phyloP scores from a whole-genome alignment of 2,888 invertebrate species.

The Oscheius sp. region DNA sequence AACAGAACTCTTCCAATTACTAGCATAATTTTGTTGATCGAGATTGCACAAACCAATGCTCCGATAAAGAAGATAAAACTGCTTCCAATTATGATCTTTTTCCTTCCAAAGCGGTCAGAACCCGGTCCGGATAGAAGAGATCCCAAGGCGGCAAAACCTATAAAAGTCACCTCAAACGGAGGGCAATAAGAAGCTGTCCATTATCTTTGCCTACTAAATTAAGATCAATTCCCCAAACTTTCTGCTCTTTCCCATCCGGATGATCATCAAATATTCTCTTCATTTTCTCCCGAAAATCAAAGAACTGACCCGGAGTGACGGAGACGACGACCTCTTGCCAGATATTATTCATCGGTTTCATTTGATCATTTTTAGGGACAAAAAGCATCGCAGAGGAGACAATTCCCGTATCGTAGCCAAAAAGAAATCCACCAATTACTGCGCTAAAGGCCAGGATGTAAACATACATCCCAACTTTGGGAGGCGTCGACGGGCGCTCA shows the following conservation, averaged over 20 bases:
- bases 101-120: conserved; percentile 76
- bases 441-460: conserved; percentile 40
- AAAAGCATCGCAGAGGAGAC: conserved; percentile 75
- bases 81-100: conserved; percentile 75
- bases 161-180: not conserved
- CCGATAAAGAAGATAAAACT: conserved; percentile 76
- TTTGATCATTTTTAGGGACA: conserved; percentile 41
- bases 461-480: conserved; percentile 35
- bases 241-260: too few relatives aligned
- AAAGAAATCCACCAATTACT: conserved; percentile 42
- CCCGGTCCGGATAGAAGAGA: conserved; percentile 73
- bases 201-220: too few relatives aligned
- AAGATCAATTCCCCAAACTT: too few relatives aligned
- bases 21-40: conserved; percentile 46
- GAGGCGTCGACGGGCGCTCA: conserved; percentile 19
- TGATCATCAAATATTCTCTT: not conserved
- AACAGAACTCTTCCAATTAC: conserved; percentile 49
- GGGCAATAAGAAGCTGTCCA: too few relatives aligned
- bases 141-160: conserved; percentile 53
- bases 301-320: conserved; percentile 48
- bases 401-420: conserved; percentile 77
- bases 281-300: not conserved
- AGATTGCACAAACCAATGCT: conserved; percentile 72
- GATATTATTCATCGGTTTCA: conserved; percentile 52
- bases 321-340: conserved; percentile 65